Evolutionary conservation across 2,888 invertebrate genomes (phyloP).

Genomic region (Macaria notata): DNA sequence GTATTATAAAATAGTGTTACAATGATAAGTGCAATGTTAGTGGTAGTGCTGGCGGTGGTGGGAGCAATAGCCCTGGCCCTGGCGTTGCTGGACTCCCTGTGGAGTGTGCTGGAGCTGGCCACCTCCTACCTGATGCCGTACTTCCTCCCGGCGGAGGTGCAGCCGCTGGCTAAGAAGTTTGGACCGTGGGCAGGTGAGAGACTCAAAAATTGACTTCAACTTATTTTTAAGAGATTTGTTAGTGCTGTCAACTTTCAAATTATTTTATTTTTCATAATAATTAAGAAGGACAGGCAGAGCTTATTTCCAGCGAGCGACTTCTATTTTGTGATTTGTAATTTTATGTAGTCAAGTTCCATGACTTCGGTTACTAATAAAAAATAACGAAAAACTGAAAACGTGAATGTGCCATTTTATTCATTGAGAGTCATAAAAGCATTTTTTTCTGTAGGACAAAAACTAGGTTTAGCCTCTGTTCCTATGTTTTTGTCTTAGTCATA

Average conservation of each 20-base stretch:
- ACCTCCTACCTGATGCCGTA: slow-evolving; percentile 85
- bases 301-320: too few relatives aligned
- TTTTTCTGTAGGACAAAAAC: too few relatives aligned
- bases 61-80: slow-evolving; percentile 77
- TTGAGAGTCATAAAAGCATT: too few relatives aligned
- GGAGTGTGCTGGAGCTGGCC: slow-evolving; percentile 82
- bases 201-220: background rate
- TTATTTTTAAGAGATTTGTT: background rate
- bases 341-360: too few relatives aligned
- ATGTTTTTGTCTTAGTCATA: too few relatives aligned
- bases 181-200: slow-evolving; percentile 92
- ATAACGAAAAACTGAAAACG: too few relatives aligned
- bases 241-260: background rate
- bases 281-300: too few relatives aligned
- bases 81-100: slow-evolving; percentile 82
- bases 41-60: slow-evolving; percentile 64
- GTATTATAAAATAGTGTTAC: background rate
- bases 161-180: slow-evolving; percentile 84
- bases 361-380: too few relatives aligned
- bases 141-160: slow-evolving; percentile 84
- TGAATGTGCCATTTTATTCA: too few relatives aligned
- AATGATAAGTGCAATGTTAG: slow-evolving; percentile 35
- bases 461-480: too few relatives aligned
- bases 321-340: too few relatives aligned
- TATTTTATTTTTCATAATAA: background rate